phyloP scores from a whole-genome alignment of 2,113 vertebrate species.

The Smithornis capensis region DNA sequence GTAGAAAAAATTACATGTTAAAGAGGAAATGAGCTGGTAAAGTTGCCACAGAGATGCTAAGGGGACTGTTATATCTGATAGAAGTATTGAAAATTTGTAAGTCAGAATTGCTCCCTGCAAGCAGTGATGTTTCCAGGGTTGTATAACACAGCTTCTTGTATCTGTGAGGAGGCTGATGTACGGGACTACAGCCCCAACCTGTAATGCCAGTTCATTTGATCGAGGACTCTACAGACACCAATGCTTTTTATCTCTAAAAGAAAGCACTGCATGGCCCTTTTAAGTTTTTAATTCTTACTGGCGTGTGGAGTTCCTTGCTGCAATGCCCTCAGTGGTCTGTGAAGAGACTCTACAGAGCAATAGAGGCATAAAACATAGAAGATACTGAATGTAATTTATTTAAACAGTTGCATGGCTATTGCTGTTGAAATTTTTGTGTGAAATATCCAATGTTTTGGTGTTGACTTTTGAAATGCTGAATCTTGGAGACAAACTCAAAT shows the following conservation, averaged over 20 bases:
- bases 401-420: background rate
- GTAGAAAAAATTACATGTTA: background rate
- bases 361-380: background rate
- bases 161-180: background rate
- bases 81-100: background rate
- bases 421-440: background rate
- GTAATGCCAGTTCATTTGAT: rapidly evolving
- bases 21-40: background rate
- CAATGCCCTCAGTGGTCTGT: background rate
- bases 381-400: background rate
- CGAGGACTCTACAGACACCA: background rate
- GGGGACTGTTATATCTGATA: rapidly evolving
- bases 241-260: background rate
- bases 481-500: background rate
- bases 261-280: background rate
- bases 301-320: background rate
- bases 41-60: background rate
- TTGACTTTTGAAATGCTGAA: background rate
- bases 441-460: background rate
- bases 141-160: background rate
- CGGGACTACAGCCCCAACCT: background rate
- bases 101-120: background rate
- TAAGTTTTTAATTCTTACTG: background rate
- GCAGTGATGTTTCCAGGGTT: background rate
- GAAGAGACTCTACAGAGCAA: background rate